Evolutionary conservation across 2,113 vertebrate genomes (phyloP).

Genomic region (Rhadina sibilatrix): DNA sequence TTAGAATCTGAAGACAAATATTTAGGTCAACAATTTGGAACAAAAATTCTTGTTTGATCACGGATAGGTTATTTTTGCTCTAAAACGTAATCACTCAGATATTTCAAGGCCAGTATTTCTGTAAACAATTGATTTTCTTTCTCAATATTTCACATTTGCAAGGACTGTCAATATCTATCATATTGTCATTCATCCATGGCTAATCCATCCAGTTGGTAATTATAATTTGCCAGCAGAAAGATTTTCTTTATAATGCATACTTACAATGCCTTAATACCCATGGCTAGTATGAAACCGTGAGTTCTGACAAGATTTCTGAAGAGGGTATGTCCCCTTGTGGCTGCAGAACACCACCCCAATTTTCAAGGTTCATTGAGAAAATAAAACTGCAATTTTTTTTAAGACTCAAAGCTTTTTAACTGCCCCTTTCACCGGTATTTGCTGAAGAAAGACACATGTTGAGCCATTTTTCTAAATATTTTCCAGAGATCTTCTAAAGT

Average conservation of each 20-base stretch:
- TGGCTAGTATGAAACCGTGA: background rate
- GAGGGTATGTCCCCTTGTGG: background rate
- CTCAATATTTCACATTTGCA: background rate
- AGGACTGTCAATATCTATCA: background rate
- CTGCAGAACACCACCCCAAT: background rate
- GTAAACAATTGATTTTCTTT: background rate
- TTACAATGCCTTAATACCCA: background rate
- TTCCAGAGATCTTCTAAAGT: background rate
- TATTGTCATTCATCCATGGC: background rate
- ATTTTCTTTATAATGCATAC: background rate
- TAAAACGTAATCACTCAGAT: background rate
- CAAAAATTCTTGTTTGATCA: background rate
- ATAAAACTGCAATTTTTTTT: background rate
- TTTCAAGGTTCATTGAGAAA: background rate
- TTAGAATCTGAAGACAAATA: background rate
- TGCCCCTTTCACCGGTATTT: background rate
- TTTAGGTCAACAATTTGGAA: background rate
- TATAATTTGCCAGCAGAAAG: background rate
- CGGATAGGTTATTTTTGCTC: background rate
- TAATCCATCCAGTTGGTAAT: background rate
- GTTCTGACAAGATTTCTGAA: background rate
- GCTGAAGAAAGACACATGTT: background rate
- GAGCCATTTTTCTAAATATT: background rate
- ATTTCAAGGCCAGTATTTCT: background rate
- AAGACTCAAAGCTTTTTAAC: background rate